Percentiles rank a stretch among this genome's conserved stretches.
Evolutionary conservation across 2,113 vertebrate genomes (phyloP).

Genomic region (Istiophorus platypterus): DNA sequence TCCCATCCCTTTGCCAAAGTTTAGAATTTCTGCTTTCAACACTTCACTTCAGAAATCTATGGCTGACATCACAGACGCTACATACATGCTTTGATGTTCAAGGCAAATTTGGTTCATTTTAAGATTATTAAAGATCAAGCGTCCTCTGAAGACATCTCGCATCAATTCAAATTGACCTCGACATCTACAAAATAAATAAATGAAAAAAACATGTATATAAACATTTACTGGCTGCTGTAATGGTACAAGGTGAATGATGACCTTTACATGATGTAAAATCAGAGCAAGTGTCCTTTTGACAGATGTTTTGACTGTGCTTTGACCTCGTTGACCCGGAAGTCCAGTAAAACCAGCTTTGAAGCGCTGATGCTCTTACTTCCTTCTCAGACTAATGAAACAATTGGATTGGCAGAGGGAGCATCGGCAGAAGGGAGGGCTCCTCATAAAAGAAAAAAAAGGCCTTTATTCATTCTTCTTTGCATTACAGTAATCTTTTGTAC

Average conservation of each 20-base stretch:
- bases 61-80: neutral
- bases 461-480: constrained; percentile 78
- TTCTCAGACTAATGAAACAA: constrained; percentile 71
- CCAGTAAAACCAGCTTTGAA: constrained; percentile 52
- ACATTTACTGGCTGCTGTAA: neutral
- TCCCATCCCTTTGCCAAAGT: neutral
- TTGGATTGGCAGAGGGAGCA: constrained; percentile 59
- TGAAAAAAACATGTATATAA: neutral
- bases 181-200: neutral
- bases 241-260: neutral
- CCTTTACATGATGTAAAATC: constrained; percentile 26
- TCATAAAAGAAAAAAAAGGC: constrained; percentile 72
- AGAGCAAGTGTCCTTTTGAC: constrained; percentile 41
- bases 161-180: neutral
- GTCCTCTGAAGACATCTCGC: neutral
- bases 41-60: neutral
- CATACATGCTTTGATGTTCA: neutral
- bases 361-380: constrained; percentile 55
- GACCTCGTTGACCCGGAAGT: constrained; percentile 58
- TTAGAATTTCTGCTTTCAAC: neutral
- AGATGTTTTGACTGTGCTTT: constrained; percentile 55
- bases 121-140: neutral
- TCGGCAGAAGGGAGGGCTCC: constrained; percentile 55
- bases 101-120: constrained; percentile 7
- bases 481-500: constrained; percentile 76